phyloP scores from a whole-genome alignment of 2,113 vertebrate genomes.

The Tetrax tetrax region DNA sequence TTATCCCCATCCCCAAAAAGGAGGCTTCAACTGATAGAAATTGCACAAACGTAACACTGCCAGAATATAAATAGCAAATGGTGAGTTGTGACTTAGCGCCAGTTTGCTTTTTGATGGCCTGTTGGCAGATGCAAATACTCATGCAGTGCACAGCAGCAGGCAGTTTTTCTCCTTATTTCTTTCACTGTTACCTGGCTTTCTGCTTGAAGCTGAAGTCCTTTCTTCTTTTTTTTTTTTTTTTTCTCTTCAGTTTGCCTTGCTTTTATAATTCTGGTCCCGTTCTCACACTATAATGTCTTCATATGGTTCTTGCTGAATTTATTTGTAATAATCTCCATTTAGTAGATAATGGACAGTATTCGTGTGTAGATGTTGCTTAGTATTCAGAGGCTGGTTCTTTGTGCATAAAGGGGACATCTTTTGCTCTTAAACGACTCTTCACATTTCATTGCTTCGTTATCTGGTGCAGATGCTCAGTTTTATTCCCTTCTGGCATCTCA shows the following conservation, averaged over 20 bases:
- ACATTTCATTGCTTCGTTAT: not conserved
- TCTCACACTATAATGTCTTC: not conserved
- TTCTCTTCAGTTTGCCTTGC: not conserved
- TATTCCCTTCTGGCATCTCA: not conserved
- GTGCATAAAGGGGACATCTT: not conserved
- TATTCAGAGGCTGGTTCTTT: not conserved
- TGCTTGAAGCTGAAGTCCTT: not conserved
- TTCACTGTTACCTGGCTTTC: not conserved
- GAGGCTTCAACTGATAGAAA: slow-evolving; percentile 20
- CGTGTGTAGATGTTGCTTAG: not conserved
- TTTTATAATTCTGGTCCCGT: not conserved
- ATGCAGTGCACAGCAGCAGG: not conserved
- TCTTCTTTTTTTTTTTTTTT: not conserved
- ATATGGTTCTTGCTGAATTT: not conserved
- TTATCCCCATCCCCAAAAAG: not conserved
- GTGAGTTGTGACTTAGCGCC: slow-evolving; percentile 21
- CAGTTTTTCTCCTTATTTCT: not conserved
- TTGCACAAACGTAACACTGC: not conserved
- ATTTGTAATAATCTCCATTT: not conserved
- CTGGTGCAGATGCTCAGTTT: not conserved
- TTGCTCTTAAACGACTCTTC: not conserved
- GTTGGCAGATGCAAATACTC: slow-evolving; percentile 25
- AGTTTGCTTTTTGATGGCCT: slow-evolving; percentile 28
- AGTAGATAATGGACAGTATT: not conserved
- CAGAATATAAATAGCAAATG: slow-evolving; percentile 58